phyloP scores from a whole-genome alignment of 1,140 invertebrate genomes.

The Caenorhabditis tropicalis region DNA sequence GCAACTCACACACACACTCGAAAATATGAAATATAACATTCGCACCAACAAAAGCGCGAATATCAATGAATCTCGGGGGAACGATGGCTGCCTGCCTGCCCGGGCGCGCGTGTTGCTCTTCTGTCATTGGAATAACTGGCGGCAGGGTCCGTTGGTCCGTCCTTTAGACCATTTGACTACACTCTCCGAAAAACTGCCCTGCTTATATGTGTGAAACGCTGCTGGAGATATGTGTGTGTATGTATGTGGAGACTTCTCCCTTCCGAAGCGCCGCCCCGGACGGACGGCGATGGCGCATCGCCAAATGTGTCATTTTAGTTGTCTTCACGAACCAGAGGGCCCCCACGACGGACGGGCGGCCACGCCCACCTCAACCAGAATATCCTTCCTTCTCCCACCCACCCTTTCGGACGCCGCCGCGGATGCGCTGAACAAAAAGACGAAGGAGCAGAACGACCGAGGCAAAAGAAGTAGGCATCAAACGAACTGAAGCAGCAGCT shows the following conservation, averaged over 20 bases:
- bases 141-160: slow-evolving; percentile 19
- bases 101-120: not conserved
- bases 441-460: not conserved
- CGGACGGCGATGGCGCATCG: slow-evolving; percentile 39
- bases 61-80: slow-evolving; percentile 43
- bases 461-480: not conserved
- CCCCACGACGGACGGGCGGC: slow-evolving; percentile 32
- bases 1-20: slow-evolving; percentile 26
- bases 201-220: slow-evolving; percentile 25
- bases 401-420: slow-evolving; percentile 40
- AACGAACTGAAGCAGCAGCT: slow-evolving; percentile 19
- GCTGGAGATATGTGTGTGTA: not conserved
- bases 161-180: slow-evolving; percentile 42
- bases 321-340: slow-evolving; percentile 42
- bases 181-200: not conserved
- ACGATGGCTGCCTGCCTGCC: slow-evolving; percentile 28
- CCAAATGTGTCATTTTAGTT: slow-evolving; percentile 45
- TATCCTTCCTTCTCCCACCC: slow-evolving; percentile 37
- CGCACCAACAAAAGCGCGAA: slow-evolving; percentile 40
- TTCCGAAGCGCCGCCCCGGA: slow-evolving; percentile 27
- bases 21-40: slow-evolving; percentile 45
- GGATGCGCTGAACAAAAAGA: slow-evolving; percentile 42
- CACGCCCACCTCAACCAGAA: slow-evolving; percentile 43
- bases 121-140: slow-evolving; percentile 35
- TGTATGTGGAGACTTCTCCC: not conserved